phyloP scores from a whole-genome alignment of 2,797 vertebrate genomes.

The Eulemur coronatus region DNA sequence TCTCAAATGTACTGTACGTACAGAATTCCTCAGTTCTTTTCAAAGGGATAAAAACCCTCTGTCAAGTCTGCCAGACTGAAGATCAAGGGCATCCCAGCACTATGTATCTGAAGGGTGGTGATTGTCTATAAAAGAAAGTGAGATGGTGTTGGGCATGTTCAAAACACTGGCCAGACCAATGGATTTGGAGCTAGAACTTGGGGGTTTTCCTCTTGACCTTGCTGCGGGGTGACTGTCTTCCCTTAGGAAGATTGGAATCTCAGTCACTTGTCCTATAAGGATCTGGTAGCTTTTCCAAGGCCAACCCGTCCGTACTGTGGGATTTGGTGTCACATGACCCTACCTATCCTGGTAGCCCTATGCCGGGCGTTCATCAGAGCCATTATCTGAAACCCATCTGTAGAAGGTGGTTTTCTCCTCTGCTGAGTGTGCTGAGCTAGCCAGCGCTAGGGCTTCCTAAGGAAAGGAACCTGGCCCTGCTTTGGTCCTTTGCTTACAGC shows the following conservation, averaged over 20 bases:
- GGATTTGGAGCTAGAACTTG: not conserved
- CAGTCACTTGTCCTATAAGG: not conserved
- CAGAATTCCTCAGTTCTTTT: constrained; percentile 68
- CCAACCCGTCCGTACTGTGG: not conserved
- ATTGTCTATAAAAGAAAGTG: not conserved
- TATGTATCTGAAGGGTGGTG: not conserved
- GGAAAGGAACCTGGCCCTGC: not conserved
- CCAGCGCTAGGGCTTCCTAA: not conserved
- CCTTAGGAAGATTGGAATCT: not conserved
- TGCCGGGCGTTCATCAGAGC: not conserved
- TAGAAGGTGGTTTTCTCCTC: not conserved
- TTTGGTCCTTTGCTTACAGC: not conserved
- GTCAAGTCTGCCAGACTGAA: constrained; percentile 57
- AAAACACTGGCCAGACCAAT: not conserved
- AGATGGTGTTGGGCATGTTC: not conserved
- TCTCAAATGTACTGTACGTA: constrained; percentile 48
- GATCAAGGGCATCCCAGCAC: constrained; percentile 59
- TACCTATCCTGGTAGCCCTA: not conserved
- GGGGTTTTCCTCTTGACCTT: not conserved
- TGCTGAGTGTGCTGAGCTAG: not conserved
- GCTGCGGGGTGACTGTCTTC: not conserved
- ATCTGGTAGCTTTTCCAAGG: not conserved
- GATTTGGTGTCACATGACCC: not conserved
- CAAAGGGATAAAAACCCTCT: constrained; percentile 66
- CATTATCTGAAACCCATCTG: accelerated